Evolutionary conservation across 2,113 vertebrate species (phyloP), one percentile per base, ranked within the genome.

Genomic region (Pituophis catenifer): DNA sequence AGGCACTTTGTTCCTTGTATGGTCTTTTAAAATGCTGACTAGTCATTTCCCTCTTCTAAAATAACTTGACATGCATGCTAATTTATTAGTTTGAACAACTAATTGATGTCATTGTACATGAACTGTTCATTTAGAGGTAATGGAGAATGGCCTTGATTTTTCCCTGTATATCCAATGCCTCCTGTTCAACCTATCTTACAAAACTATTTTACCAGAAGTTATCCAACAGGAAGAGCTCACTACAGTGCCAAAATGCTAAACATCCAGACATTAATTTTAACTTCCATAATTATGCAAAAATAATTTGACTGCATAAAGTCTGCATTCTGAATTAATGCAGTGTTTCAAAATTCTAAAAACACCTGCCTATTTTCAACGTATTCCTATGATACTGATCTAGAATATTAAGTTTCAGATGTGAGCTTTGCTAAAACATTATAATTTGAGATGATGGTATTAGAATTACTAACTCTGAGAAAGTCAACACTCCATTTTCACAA

Each of bases 301-400:
- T 48, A 48, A 86, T 85, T 8, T 91, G 75, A 29, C 75, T 58
- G 54, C 90, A 91, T 58, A 91, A 26, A 91, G 75, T 86, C 38
- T 58, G 38, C 91, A 58, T 91, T 58, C 53, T 19, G 24, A 86
- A 91, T 91, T 86, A 91, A 86, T 50, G 44, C 55, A 59, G 29
- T 91, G 26, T 91, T 86, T 86, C 86, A 59, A 59, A 86, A 91
- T 91, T 91, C 81, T 59, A 26, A 90, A 93, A 93, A 53, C 23
- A 10, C 12, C 24, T 93, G n/a, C 58, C 58, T 38, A 29, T 54
- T 88, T 52, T 88, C 58, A 65, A 57, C 0, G 1, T 38, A 88
- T 70, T 88, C 70, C 70, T 57, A 17, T n/a, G 88, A 44, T 62
- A 92, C 58, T n/a, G 65, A 50, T 86, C n/a, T 33, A 29, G 58